Percentiles rank a stretch among this genome's conserved stretches.
Conservation (phyloP, 2,888 invertebrate species). For the Minunthozetes semirufus region DNA sequence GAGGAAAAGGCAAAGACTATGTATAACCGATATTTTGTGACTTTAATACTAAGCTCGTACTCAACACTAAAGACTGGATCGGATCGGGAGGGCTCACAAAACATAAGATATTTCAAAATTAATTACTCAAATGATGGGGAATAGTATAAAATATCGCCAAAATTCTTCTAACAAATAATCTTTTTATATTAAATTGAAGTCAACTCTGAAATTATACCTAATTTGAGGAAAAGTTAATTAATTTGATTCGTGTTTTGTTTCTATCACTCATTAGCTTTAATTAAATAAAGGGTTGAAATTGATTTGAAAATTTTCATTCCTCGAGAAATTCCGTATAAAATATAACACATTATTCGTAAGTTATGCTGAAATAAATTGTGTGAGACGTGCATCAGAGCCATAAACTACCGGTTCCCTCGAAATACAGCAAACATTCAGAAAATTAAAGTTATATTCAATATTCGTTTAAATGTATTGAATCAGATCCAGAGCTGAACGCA, state of each 20-base stretch:
- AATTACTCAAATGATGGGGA: too few relatives aligned
- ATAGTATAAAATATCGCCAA: too few relatives aligned
- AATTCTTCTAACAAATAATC: too few relatives aligned
- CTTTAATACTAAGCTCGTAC: too few relatives aligned
- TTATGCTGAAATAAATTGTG: conserved; percentile 6
- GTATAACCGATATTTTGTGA: too few relatives aligned
- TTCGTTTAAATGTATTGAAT: conserved; percentile 1
- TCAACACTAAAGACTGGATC: too few relatives aligned
- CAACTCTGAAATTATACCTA: background rate
- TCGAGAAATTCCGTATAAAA: background rate
- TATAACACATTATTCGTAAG: background rate
- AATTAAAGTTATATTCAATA: background rate
- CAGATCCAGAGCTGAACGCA: background rate
- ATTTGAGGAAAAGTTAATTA: background rate
- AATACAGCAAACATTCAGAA: background rate
- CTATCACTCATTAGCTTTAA: too few relatives aligned
- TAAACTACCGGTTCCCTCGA: background rate
- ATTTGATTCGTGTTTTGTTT: background rate
- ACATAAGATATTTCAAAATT: too few relatives aligned
- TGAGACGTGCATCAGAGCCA: conserved; percentile 17
- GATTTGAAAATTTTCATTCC: background rate
- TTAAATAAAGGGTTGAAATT: background rate
- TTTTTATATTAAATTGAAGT: too few relatives aligned
- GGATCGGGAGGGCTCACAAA: too few relatives aligned
- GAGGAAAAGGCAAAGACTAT: too few relatives aligned